A percentile compares a stretch with the other conserved stretches of the same genome.
Conservation (phyloP, 2,113 vertebrate genomes). For the Pangasianodon gigas region DNA sequence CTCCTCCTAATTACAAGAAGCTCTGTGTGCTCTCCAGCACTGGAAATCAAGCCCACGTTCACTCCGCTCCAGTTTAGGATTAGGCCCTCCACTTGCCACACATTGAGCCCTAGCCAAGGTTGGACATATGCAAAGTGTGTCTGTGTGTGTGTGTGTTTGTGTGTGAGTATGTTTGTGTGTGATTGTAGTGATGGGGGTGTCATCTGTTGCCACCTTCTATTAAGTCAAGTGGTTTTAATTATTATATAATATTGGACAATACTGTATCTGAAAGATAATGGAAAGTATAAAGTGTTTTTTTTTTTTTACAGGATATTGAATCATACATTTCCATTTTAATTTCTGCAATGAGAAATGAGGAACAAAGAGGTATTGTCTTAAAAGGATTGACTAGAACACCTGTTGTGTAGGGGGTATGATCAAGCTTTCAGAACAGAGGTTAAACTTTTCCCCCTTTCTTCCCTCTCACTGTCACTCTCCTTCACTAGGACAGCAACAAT, state of each 20-base stretch:
- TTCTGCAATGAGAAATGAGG: background rate
- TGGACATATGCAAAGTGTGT: conserved; percentile 33
- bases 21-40: conserved; percentile 88
- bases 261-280: background rate
- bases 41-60: conserved; percentile 80
- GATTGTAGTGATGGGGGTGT: background rate
- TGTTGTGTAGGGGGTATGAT: background rate
- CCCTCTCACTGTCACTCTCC: conserved; percentile 29
- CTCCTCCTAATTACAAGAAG: conserved; percentile 89
- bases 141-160: background rate
- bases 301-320: background rate
- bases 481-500: conserved; percentile 22
- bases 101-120: conserved; percentile 35
- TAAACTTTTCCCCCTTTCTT: background rate
- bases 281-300: background rate
- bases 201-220: background rate
- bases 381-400: background rate
- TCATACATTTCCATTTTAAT: conserved; percentile 12
- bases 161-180: background rate
- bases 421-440: background rate
- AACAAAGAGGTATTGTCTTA: background rate
- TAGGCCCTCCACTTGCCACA: conserved; percentile 37
- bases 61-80: conserved; percentile 49
- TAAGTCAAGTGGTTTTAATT: background rate
- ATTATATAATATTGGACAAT: background rate